Base-by-base conservation (phyloP, 2,797 vertebrate genomes). In the Aphelocoma californica region DNA sequence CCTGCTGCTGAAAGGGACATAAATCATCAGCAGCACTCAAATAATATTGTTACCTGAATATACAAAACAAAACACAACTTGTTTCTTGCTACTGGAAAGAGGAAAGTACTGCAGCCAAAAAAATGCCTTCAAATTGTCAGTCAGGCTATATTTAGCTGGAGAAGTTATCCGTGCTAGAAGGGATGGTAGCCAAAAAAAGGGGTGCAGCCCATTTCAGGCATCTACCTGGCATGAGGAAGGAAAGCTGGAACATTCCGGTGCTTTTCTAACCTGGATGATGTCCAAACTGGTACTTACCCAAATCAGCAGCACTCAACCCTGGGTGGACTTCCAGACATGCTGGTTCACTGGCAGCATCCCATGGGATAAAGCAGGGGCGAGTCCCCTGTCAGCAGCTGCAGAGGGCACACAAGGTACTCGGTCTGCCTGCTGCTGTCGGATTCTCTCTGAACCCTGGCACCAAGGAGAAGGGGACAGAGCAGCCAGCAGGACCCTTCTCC, bases 1-100 rank as follows among this genome's bases (percentile, higher is more conserved):
- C 71, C 86, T n/a, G 32, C 94, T 93, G 86, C 90, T 94, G 95
- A 71, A n/a, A 66, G 58, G 88, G 60, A 54, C 12, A 20, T 97
- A 97, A 98, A 98, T 97, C 95, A 95, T 31, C 18, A 34, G 10
- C 50, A 66, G 62, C 85, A 36, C 81, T 88, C 64, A 9, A 67
- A 91, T 4, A 5, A 84, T 14, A 8, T n/a, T 87, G 94, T 95
- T 95, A 91, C 92, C 91, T 92, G 31, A 82, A 51, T 65, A 71
- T 11, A 57, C 70, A 44, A 47, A 90, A 47, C 82, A 86, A 92
- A 90, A 77, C 44, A 71, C 2, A 3, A 21, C 21, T 65, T 51
- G 34, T 81, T 89, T 54, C 72, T 79, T 42, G 93, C 95, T 94
- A 95, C 95, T 91, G 93, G 81, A 50, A 83, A 65, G 62, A 89